Evolutionary conservation across 2,888 invertebrate genomes (phyloP).

Genomic region (Plebejus anna): DNA sequence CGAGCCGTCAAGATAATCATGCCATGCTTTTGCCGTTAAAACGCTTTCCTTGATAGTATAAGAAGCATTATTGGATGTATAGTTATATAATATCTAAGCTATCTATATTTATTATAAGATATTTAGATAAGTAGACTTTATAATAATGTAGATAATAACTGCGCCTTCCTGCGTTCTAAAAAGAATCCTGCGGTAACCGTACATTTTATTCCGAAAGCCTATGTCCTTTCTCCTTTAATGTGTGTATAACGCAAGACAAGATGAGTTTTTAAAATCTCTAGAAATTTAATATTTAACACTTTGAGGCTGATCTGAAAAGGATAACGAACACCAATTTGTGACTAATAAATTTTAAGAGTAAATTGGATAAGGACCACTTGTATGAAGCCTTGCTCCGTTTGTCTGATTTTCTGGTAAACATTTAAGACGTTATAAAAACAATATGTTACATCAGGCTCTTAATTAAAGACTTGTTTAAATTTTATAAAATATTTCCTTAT

Average conservation of each 20-base stretch:
- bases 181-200: no score
- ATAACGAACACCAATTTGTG: neutral
- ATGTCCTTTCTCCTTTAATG: no score
- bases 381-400: neutral
- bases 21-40: conserved; percentile 5
- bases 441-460: conserved; percentile 1
- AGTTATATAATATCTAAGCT: neutral
- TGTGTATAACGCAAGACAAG: no score
- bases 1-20: conserved; percentile 12
- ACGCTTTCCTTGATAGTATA: conserved; percentile 16
- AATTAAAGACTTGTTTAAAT: neutral
- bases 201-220: no score
- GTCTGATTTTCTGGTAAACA: neutral
- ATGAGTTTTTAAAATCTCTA: no score
- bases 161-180: no score
- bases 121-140: neutral
- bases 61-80: neutral
- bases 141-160: neutral
- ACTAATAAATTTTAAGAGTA: neutral
- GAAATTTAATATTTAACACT: neutral
- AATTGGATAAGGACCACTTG: neutral
- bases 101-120: neutral
- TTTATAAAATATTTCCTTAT: neutral
- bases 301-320: neutral
- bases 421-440: conserved; percentile 2